phyloP scores from a whole-genome alignment of 2,888 invertebrate species.

The Dioctria linearis region DNA sequence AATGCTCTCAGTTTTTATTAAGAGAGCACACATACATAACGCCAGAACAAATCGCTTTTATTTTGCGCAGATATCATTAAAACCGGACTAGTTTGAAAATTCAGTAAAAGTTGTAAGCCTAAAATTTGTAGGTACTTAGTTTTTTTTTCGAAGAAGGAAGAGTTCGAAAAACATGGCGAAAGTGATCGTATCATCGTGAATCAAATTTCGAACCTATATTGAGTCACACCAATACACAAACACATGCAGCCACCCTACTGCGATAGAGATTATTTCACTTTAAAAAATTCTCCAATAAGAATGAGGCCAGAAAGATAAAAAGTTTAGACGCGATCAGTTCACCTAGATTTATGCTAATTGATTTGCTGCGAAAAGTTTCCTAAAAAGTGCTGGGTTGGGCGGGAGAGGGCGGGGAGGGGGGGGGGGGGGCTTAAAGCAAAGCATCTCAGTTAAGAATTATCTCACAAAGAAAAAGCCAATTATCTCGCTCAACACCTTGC shows the following conservation, averaged over 20 bases:
- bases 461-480: conserved; percentile 21
- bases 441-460: conserved; percentile 3
- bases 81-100: conserved; percentile 43
- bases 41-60: conserved; percentile 34
- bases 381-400: not conserved
- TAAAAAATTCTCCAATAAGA: not conserved
- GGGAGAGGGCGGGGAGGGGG: not conserved
- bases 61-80: conserved; percentile 21
- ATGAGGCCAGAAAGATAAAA: conserved; percentile 34
- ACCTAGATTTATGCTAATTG: conserved; percentile 48
- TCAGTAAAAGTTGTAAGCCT: conserved; percentile 43
- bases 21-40: not conserved
- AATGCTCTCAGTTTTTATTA: not conserved
- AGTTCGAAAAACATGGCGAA: conserved; percentile 28
- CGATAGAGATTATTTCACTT: conserved; percentile 9
- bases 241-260: conserved; percentile 7
- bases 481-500: conserved; percentile 20
- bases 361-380: conserved; percentile 32
- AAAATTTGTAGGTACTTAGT: not conserved
- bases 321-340: not conserved
- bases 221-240: too few relatives aligned
- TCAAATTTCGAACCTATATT: not conserved
- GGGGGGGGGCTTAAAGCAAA: not conserved
- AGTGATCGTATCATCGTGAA: conserved; percentile 20
- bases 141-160: conserved; percentile 15